Conservation (phyloP, 2,797 vertebrate genomes). For the Odontamblyopus lacepedii region DNA sequence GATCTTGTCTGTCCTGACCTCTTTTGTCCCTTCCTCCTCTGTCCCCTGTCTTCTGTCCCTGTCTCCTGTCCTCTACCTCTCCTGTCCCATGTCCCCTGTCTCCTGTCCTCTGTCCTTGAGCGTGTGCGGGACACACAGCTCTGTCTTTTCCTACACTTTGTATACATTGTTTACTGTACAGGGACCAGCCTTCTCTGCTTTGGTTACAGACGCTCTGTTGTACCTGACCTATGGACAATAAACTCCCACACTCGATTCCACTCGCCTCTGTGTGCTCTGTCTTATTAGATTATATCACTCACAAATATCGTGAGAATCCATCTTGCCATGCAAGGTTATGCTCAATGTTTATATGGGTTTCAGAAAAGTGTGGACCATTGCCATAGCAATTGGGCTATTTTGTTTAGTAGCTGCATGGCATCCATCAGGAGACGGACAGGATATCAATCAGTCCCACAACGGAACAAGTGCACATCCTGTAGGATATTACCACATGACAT, state of each 20-base stretch:
- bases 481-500: too few relatives aligned
- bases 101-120: neutral
- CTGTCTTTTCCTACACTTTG: neutral
- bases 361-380: too few relatives aligned
- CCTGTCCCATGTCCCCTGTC: neutral
- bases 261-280: neutral
- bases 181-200: neutral
- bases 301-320: too few relatives aligned
- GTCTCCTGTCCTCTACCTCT: neutral
- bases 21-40: slow-evolving; percentile 6
- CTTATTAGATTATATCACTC: neutral
- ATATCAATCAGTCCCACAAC: too few relatives aligned
- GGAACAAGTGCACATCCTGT: too few relatives aligned
- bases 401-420: too few relatives aligned
- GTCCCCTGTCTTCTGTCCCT: neutral
- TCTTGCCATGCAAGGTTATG: too few relatives aligned
- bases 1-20: slow-evolving; percentile 43
- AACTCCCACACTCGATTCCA: neutral
- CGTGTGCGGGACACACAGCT: slow-evolving; percentile 1
- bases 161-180: neutral
- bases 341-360: too few relatives aligned
- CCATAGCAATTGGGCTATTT: too few relatives aligned
- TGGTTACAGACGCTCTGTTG: neutral
- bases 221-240: neutral
- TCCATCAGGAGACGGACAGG: too few relatives aligned